These are phyloP conservation scores for Vanessa cardui DNA, from an alignment of 2,888 invertebrate genomes.

Conservation along the genomic window DNA sequence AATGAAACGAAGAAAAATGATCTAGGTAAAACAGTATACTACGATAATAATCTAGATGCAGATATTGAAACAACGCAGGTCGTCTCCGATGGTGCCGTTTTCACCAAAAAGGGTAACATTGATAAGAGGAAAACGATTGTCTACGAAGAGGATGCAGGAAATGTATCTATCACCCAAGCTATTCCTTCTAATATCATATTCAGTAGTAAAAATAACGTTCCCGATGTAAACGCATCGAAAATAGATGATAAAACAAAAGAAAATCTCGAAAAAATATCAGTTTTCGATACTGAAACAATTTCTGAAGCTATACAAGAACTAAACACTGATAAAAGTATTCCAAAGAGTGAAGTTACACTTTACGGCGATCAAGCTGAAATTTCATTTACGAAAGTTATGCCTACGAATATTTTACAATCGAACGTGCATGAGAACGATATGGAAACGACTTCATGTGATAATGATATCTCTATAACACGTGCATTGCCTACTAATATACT, in stretches of 20 bases:
- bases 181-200: slow-evolving; percentile 29
- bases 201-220: not conserved
- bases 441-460: not conserved
- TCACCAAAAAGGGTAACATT: slow-evolving; percentile 15
- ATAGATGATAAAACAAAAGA: not conserved
- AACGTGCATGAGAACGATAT: not conserved
- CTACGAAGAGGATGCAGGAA: slow-evolving; percentile 43
- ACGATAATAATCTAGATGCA: not conserved
- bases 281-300: not conserved
- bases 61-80: slow-evolving; percentile 22
- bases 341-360: slow-evolving; percentile 25
- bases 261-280: not conserved
- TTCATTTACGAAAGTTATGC: slow-evolving; percentile 50
- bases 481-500: slow-evolving; percentile 15
- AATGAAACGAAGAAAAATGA: slow-evolving; percentile 18
- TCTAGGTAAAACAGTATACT: not conserved
- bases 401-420: slow-evolving; percentile 36
- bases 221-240: not conserved
- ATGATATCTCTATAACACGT: slow-evolving; percentile 6
- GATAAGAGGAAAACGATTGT: slow-evolving; percentile 47
- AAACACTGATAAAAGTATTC: not conserved
- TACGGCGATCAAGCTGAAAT: slow-evolving; percentile 44
- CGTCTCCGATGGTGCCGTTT: slow-evolving; percentile 10
- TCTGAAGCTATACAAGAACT: not conserved
- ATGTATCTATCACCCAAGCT: slow-evolving; percentile 49